Base-by-base conservation (phyloP, 1,140 invertebrate genomes). In the Drosophila ficusphila region DNA sequence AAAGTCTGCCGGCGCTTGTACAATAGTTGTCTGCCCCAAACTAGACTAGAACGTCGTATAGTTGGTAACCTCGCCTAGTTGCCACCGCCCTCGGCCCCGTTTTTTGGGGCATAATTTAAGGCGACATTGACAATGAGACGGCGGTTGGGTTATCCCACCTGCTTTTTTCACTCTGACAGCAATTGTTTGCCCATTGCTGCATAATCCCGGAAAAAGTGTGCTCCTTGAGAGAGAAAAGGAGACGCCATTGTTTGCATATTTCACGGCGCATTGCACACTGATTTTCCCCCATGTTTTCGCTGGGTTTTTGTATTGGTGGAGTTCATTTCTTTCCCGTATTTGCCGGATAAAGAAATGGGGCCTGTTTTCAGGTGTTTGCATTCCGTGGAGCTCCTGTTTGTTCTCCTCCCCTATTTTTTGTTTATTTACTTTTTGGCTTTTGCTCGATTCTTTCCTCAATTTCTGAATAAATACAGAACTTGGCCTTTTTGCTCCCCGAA, bases 171-270 rank as follows among this genome's bases (percentile, higher is more conserved):
- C 12, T 23, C 73, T 82, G 73, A 71, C 82, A 81, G 82, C 77
- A 86, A 86, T 86, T 86, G 77, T 82, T 86, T 88, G 77, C 74
- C 67, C 77, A 67, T 82, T 77, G 83, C 83, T 88, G 82, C 82
- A 88, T 88, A 88, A 88, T 88, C 82, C 78, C 71, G 68, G 27
- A 57, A 60, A 29, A 57, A 51, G 39, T 23, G 41, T 23, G 19
- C 39, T 42, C 19, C 39, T 42, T 9, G 5, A 5, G 11, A 38
- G 21, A 11, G 25, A 19, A 41, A 52, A 58, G 54, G 27, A 76
- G 67, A 58, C 62, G 36, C 58, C 81, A 88, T 88, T 88, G 74
- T 88, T 88, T 89, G 77, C 82, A 88, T 88, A 88, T 88, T 88
- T 88, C 77, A 89, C 82, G 64, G 77, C 58, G 82, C 72, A 88